Conservation (phyloP, 1,140 invertebrate species). For the Procambarus virginalis region DNA sequence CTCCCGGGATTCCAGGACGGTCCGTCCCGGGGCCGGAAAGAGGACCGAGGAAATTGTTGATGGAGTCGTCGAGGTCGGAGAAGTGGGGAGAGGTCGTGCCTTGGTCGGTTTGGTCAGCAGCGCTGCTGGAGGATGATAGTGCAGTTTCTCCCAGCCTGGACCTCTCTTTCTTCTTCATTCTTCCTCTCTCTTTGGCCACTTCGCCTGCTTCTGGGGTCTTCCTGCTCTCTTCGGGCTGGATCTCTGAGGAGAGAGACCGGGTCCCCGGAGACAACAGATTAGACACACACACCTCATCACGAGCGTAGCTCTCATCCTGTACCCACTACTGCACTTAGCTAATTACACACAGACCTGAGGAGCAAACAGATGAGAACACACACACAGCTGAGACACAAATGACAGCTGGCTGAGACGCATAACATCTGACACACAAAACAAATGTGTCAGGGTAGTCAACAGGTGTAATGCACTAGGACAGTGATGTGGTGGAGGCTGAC, state of each 20-base stretch:
- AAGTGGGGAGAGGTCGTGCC: neutral
- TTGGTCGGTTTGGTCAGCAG: neutral
- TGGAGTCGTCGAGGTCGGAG: conserved; percentile 1
- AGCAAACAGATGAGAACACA: neutral
- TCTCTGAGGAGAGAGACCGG: conserved; percentile 17
- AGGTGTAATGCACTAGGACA: too few relatives aligned
- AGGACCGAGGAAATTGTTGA: conserved; percentile 2
- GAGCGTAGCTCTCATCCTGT: too few relatives aligned
- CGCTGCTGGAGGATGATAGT: too few relatives aligned
- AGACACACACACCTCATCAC: neutral
- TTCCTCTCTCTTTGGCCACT: neutral
- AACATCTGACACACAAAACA: too few relatives aligned
- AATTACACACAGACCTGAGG: neutral
- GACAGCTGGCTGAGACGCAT: too few relatives aligned
- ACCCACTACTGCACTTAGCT: neutral
- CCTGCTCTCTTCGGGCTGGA: conserved; percentile 12
- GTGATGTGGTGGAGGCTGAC: too few relatives aligned
- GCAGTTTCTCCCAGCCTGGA: neutral
- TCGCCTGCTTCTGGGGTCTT: neutral
- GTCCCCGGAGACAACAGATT: neutral
- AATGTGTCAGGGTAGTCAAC: too few relatives aligned
- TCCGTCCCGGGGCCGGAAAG: conserved; percentile 3
- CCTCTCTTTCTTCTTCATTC: neutral
- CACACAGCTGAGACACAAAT: neutral
- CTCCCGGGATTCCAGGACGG: neutral